Evolutionary conservation across 2,888 invertebrate genomes (phyloP).

Genomic region (Drosophila meridiana): DNA sequence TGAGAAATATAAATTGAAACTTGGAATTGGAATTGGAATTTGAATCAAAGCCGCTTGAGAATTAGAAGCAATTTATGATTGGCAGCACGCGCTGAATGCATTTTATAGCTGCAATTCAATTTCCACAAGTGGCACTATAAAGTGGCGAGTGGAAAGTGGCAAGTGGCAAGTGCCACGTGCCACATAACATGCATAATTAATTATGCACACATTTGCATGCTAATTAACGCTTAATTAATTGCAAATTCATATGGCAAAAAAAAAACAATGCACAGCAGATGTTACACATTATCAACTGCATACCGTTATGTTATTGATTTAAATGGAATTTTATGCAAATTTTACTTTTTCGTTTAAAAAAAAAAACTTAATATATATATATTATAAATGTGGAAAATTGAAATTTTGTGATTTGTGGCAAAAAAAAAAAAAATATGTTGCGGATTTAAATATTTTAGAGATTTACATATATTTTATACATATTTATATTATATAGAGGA

Average conservation of each 20-base stretch:
- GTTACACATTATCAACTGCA: slow-evolving; percentile 43
- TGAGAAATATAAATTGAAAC: background rate
- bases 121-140: slow-evolving; percentile 36
- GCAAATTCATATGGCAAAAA: slow-evolving; percentile 51
- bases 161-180: slow-evolving; percentile 22
- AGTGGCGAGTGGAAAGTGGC: slow-evolving; percentile 28
- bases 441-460: slow-evolving; percentile 26
- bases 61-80: slow-evolving; percentile 8
- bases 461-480: slow-evolving; percentile 9
- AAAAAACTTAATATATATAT: slow-evolving; percentile 1
- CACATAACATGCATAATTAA: slow-evolving; percentile 64
- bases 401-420: slow-evolving; percentile 1
- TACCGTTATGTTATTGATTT: slow-evolving; percentile 59
- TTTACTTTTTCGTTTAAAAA: background rate
- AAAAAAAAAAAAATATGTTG: background rate
- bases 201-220: slow-evolving; percentile 58
- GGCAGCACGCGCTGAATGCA: slow-evolving; percentile 8
- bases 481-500: no score
- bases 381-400: background rate
- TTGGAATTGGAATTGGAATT: background rate
- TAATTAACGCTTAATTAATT: slow-evolving; percentile 75
- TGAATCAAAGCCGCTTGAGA: slow-evolving; percentile 8
- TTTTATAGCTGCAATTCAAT: slow-evolving; percentile 34
- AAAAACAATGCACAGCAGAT: slow-evolving; percentile 54
- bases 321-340: slow-evolving; percentile 70